phyloP scores from a whole-genome alignment of 2,797 vertebrate species.

The Leptoclinus maculatus region DNA sequence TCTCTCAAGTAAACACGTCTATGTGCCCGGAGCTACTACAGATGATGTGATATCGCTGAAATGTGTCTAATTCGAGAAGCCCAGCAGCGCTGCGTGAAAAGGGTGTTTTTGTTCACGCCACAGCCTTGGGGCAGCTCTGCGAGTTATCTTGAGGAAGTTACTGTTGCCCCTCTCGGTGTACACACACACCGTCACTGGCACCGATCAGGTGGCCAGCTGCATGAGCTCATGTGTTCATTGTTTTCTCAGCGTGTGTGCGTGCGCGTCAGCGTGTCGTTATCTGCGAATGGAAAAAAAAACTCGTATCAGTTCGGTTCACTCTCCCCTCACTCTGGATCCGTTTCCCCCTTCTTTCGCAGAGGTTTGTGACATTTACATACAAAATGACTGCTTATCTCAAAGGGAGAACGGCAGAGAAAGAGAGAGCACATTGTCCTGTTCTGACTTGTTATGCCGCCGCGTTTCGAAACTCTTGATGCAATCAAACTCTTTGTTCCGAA shows the following conservation, averaged over 20 bases:
- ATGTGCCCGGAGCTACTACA: conserved; percentile 21
- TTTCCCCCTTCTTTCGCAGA: conserved; percentile 30
- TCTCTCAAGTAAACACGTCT: conserved; percentile 2
- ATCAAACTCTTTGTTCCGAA: conserved; percentile 29
- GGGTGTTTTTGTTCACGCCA: neutral
- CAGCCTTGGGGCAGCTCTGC: neutral
- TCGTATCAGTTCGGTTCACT: conserved; percentile 43
- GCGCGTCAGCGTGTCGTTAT: conserved; percentile 34
- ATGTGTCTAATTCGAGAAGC: neutral
- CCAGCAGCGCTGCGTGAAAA: neutral
- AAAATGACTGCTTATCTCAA: conserved; percentile 41
- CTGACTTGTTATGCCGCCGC: neutral
- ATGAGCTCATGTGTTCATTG: conserved; percentile 74
- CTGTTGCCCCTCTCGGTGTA: conserved; percentile 20
- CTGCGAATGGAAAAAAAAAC: conserved; percentile 52
- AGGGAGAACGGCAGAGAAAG: neutral
- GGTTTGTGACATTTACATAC: conserved; percentile 56
- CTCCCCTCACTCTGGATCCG: conserved; percentile 21
- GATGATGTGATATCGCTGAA: conserved; percentile 21
- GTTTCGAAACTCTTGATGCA: conserved; percentile 9
- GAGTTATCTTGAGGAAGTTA: conserved; percentile 61
- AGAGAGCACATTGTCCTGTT: conserved; percentile 3
- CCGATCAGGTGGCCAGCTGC: conserved; percentile 37
- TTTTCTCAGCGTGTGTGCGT: conserved; percentile 44
- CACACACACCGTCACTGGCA: conserved; percentile 13